Percentiles rank a stretch among this genome's conserved stretches.
phyloP scores from a whole-genome alignment of 2,888 invertebrate species.

The Dysmachus trigonus region DNA sequence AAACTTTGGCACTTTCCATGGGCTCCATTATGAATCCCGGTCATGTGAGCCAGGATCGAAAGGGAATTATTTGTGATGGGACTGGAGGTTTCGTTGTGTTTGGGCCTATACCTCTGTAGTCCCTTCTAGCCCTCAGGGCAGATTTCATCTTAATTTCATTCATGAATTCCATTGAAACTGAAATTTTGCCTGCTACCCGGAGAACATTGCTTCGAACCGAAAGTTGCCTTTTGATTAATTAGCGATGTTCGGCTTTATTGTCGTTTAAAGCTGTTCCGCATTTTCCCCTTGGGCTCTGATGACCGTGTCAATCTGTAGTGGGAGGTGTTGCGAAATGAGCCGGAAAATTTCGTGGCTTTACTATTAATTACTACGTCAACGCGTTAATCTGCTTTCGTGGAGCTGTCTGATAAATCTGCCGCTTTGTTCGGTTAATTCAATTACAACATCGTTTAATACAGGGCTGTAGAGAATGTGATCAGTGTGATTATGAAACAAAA shows the following conservation, averaged over 20 bases:
- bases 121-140: background rate
- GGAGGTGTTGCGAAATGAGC: background rate
- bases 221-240: background rate
- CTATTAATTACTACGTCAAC: background rate
- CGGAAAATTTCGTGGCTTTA: background rate
- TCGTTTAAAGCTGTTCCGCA: background rate
- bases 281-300: background rate
- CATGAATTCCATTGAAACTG: background rate
- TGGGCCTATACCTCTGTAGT: background rate
- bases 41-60: background rate
- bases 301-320: background rate
- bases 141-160: background rate
- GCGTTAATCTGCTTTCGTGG: background rate
- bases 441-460: background rate
- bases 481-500: background rate
- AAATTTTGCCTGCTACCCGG: background rate
- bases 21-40: background rate
- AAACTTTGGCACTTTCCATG: background rate
- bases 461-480: background rate
- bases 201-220: background rate
- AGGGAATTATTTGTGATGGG: background rate
- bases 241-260: background rate
- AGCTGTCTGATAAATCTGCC: background rate
- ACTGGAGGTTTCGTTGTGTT: background rate
- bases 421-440: background rate